Percentiles rank a stretch among this genome's conserved stretches.
Conservation (phyloP, 2,113 vertebrate species). For the Redunca redunca region DNA sequence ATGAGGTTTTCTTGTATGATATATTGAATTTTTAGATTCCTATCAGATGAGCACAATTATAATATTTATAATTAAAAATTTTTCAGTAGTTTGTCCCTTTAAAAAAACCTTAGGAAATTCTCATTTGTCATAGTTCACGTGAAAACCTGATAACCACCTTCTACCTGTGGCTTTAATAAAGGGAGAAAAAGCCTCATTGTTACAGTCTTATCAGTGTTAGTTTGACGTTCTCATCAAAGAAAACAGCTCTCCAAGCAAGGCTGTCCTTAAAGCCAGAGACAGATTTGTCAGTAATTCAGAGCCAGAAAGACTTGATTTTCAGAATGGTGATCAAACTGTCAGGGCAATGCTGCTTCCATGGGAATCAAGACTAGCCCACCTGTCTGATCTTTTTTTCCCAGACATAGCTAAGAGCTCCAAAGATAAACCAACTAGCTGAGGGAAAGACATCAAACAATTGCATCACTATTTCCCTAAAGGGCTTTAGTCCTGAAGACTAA, state of each 20-base stretch:
- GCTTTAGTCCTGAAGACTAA: conserved; percentile 37
- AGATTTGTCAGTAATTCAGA: conserved; percentile 47
- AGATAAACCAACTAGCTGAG: conserved; percentile 27
- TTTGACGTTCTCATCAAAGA: conserved; percentile 47
- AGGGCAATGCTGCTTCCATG: background rate
- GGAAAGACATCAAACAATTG: conserved; percentile 57
- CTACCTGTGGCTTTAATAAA: background rate
- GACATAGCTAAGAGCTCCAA: conserved; percentile 32
- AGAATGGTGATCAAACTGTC: conserved; percentile 44
- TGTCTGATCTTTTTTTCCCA: conserved; percentile 1
- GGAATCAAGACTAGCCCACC: conserved; percentile 34
- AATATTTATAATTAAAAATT: background rate
- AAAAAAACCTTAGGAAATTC: background rate
- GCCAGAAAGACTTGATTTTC: conserved; percentile 60
- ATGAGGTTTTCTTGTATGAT: background rate
- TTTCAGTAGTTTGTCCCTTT: background rate
- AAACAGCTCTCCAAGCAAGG: conserved; percentile 29
- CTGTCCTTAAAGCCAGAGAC: conserved; percentile 41
- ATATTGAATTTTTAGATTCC: background rate
- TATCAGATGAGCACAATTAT: background rate
- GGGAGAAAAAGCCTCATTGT: background rate
- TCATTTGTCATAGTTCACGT: background rate
- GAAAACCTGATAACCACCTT: conserved; percentile 3
- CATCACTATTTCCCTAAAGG: conserved; percentile 51
- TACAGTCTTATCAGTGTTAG: background rate